Evolutionary conservation across 2,888 invertebrate species (phyloP), one percentile per base, ranked within the genome.

Genomic region (Spodoptera littoralis): DNA sequence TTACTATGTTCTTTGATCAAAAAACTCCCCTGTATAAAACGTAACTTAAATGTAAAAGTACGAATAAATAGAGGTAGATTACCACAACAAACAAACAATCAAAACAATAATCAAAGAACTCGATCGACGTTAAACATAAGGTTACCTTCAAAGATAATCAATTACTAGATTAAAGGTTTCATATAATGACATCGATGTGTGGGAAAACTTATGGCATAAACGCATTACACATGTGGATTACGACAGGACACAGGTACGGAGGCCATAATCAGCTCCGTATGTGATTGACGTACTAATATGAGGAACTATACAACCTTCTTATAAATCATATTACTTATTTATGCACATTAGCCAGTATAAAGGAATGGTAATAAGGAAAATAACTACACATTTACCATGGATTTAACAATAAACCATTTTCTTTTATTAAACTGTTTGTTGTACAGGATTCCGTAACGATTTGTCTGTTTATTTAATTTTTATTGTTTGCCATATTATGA

Each of bases 221-320:
- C 50, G 24, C 45, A 27, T 74, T 78, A 77, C 69, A 69, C 66
- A 53, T n/a, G 55, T 53, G 65, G 43, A 43, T 79, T 74, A 77
- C 61, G 60, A 64, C 51, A 65, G 60, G n/a, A 52, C 52, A 8
- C 5, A 8, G 58, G 11, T 22, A 22, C 22, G 58, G 27, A 52
- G 57, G 18, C 54, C 50, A 53, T 73, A 75, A 80, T 70, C 63
- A 66, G 53, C 52, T 57, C 36, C n/a, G 12, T 52, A 24, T 48
- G 43, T 70, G 67, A 70, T 62, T 73, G 73, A 47, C 70, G 67
- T 46, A 27, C 58, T 80, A 70, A 77, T 71, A 44, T 70, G 43
- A 77, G 61, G 68, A 64, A 49, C 44, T 18, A 11, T 24, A 12
- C 50, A 50, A 59, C 52, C 56, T 60, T 56, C 52, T 56, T 49